Conservation (phyloP, 2,888 invertebrate species). For the Rhingia rostrata region DNA sequence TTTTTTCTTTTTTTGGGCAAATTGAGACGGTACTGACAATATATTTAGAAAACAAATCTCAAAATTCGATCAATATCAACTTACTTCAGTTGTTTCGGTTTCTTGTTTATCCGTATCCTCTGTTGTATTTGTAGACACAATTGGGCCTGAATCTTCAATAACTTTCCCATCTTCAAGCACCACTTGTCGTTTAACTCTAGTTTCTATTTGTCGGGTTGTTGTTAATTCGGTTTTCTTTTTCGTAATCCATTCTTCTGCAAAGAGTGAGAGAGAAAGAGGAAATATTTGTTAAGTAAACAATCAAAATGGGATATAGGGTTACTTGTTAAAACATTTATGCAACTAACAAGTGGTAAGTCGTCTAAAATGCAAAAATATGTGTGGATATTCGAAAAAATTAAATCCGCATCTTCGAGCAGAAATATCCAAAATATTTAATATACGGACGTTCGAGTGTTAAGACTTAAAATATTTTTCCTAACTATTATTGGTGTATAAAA, state of each 20-base stretch:
- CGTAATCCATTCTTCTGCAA: conserved; percentile 96
- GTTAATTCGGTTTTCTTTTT: conserved; percentile 94
- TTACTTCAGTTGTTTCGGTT: conserved; percentile 92
- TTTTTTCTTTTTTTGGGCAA: no score
- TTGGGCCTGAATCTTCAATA: conserved; percentile 93
- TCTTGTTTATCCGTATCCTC: conserved; percentile 95
- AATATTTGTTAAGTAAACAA: neutral
- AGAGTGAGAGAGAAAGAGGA: conserved; percentile 75
- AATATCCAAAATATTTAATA: no score
- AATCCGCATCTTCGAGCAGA: no score
- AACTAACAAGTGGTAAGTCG: no score
- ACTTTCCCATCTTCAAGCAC: conserved; percentile 95
- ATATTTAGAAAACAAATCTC: no score
- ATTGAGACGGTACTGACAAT: no score
- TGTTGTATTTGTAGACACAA: conserved; percentile 94
- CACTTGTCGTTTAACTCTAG: conserved; percentile 93
- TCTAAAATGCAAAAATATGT: no score
- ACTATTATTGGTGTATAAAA: no score
- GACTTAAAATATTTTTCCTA: no score
- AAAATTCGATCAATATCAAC: conserved; percentile 1
- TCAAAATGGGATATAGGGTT: neutral
- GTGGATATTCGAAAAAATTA: no score
- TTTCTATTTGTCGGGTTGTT: conserved; percentile 95
- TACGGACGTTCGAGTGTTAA: no score
- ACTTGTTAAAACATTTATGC: no score